Percentiles rank a stretch among this genome's conserved stretches.
Conservation (phyloP, 2,888 invertebrate genomes). For the Rhimphoctona megacephalus region DNA sequence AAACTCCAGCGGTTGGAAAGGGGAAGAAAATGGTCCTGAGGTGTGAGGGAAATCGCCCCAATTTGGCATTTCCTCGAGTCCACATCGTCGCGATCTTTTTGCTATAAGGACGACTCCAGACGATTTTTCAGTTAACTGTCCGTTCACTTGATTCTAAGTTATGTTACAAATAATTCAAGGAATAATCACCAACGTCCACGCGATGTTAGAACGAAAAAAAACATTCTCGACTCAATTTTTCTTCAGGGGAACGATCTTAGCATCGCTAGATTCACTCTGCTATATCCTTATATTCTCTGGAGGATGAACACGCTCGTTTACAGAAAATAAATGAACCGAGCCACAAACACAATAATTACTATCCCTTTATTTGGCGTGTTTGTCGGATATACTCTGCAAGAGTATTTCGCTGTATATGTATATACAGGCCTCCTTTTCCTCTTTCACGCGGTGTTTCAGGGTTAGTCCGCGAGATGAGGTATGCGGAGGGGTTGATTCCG, state of each 20-base stretch:
- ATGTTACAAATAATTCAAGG: background rate
- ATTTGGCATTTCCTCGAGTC: background rate
- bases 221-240: background rate
- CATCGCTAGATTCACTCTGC: background rate
- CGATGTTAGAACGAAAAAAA: background rate
- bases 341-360: conserved; percentile 84
- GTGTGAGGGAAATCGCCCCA: conserved; percentile 9
- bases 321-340: conserved; percentile 79
- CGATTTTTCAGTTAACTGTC: background rate
- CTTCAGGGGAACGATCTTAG: background rate
- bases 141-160: too few relatives aligned
- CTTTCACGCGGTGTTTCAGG: background rate
- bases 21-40: background rate
- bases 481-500: conserved; percentile 28
- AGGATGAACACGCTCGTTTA: background rate
- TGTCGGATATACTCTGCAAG: conserved; percentile 71
- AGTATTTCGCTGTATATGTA: background rate
- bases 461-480: conserved; percentile 8
- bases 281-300: background rate
- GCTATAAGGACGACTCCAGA: background rate
- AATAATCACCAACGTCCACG: background rate
- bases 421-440: background rate
- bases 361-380: conserved; percentile 83
- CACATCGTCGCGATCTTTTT: background rate
- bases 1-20: conserved; percentile 75